Conservation (phyloP, 2,797 vertebrate species). For the Pteropus rufus region DNA sequence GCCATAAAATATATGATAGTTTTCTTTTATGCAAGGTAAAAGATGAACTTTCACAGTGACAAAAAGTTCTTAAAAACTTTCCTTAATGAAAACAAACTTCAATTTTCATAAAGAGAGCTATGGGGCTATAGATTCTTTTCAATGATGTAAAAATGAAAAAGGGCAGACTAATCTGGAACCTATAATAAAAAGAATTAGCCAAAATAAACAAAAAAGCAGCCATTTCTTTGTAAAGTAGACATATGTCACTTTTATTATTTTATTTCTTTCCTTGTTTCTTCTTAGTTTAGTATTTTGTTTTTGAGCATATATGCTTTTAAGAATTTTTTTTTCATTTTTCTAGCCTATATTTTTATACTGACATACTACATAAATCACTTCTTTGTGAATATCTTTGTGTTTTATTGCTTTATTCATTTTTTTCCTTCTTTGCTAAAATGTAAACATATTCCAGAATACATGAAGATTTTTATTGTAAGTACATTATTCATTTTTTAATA, state of each 20-base stretch:
- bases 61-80: background rate
- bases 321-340: background rate
- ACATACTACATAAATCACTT: background rate
- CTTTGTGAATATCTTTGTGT: background rate
- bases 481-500: background rate
- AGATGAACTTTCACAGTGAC: background rate
- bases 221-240: background rate
- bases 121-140: background rate
- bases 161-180: background rate
- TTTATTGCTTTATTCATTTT: conserved; percentile 3
- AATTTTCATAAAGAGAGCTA: background rate
- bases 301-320: background rate
- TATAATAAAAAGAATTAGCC: background rate
- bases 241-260: background rate
- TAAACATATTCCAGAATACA: background rate
- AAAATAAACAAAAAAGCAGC: background rate
- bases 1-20: background rate
- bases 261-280: background rate
- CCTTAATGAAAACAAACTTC: background rate
- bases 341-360: background rate
- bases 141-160: background rate
- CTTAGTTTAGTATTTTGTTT: background rate
- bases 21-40: background rate
- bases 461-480: background rate
- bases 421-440: background rate